Evolutionary conservation across 2,797 vertebrate genomes (phyloP).

Genomic region (Chromis chromis): DNA sequence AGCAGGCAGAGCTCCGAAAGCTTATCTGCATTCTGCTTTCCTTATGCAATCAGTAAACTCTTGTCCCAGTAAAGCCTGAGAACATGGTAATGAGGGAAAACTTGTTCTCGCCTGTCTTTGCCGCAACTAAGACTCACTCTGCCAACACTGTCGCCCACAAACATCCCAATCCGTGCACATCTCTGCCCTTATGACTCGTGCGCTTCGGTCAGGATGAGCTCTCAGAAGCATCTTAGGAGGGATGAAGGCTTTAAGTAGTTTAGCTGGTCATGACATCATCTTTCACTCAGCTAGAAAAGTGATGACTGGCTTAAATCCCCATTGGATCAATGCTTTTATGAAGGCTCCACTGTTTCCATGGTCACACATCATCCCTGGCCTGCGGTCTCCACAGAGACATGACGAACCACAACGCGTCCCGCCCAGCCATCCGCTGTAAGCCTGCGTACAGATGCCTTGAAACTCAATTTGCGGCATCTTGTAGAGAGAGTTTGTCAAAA

Average conservation of each 20-base stretch:
- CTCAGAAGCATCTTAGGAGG: slow-evolving; percentile 55
- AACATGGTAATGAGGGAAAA: slow-evolving; percentile 50
- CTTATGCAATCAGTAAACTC: slow-evolving; percentile 63
- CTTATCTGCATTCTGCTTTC: slow-evolving; percentile 36
- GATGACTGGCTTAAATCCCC: slow-evolving; percentile 67
- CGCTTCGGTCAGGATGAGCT: slow-evolving; percentile 47
- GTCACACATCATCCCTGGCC: slow-evolving; percentile 68
- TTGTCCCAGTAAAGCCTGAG: slow-evolving; percentile 42
- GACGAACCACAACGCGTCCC: slow-evolving; percentile 33
- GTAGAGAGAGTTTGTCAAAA: slow-evolving; percentile 14
- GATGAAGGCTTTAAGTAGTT: slow-evolving; percentile 72
- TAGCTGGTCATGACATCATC: slow-evolving; percentile 77
- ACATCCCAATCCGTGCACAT: slow-evolving; percentile 48
- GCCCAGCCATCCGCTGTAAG: slow-evolving; percentile 32
- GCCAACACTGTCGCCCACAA: slow-evolving; percentile 31
- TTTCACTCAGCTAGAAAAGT: slow-evolving; percentile 66
- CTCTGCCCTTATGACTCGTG: slow-evolving; percentile 52
- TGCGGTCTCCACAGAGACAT: slow-evolving; percentile 58
- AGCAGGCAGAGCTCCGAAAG: slow-evolving; percentile 19
- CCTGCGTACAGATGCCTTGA: slow-evolving; percentile 23
- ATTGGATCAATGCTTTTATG: slow-evolving; percentile 73
- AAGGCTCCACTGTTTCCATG: slow-evolving; percentile 79
- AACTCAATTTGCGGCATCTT: slow-evolving; percentile 37
- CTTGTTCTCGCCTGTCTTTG: slow-evolving; percentile 20
- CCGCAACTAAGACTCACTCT: slow-evolving; percentile 30